A percentile compares a stretch with the other conserved stretches of the same genome.
Evolutionary conservation across 2,113 vertebrate species (phyloP).

Genomic region (Calypte anna): DNA sequence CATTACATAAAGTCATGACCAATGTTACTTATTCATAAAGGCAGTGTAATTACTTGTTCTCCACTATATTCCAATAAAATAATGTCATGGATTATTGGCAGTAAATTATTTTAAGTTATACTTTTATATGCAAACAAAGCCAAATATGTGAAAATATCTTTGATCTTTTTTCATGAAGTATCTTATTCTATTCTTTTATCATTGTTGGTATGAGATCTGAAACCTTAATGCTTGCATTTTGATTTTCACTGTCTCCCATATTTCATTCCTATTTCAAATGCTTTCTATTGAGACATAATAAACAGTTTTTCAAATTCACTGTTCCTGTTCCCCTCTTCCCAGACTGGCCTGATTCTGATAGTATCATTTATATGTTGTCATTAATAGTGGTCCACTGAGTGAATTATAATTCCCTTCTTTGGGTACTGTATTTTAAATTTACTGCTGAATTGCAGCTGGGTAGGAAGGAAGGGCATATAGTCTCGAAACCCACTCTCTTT

Average conservation of each 20-base stretch:
- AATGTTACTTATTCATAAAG: not conserved
- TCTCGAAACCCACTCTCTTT: not conserved
- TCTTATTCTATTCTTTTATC: not conserved
- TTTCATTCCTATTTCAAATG: not conserved
- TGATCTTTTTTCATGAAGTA: not conserved
- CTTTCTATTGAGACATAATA: not conserved
- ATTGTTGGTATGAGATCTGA: not conserved
- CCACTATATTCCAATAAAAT: not conserved
- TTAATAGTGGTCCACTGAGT: not conserved
- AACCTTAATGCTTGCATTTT: not conserved
- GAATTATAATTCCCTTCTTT: not conserved
- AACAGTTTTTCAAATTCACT: not conserved
- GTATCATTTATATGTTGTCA: not conserved
- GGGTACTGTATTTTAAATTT: not conserved
- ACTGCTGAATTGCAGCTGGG: not conserved
- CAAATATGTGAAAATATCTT: not conserved
- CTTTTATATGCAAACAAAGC: not conserved
- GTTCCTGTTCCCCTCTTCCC: not conserved
- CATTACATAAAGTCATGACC: conserved; percentile 36
- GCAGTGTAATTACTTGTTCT: not conserved
- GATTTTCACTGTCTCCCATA: not conserved
- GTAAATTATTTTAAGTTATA: conserved; percentile 12
- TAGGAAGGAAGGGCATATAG: not conserved
- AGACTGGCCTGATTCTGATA: not conserved
- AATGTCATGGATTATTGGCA: not conserved